A percentile compares a stretch with the other conserved stretches of the same genome.
phyloP scores from a whole-genome alignment of 1,140 invertebrate genomes.

The Drosophila rufa region DNA sequence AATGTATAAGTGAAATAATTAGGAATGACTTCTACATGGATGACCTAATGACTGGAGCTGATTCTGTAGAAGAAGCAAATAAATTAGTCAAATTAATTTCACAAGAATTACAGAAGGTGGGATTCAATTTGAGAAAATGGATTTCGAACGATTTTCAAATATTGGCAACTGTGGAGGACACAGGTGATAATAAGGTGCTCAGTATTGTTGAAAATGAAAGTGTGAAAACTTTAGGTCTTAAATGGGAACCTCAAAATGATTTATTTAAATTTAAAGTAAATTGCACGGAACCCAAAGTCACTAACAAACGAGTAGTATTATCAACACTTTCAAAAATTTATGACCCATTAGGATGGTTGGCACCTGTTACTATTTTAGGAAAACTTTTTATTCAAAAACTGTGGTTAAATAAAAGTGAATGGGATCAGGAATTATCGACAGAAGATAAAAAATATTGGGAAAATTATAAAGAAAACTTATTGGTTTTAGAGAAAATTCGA shows the following conservation, averaged over 20 bases:
- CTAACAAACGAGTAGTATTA: background rate
- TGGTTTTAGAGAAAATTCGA: background rate
- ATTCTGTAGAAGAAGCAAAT: no score
- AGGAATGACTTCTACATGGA: no score
- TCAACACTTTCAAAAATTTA: conserved; percentile 3
- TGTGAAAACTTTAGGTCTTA: background rate
- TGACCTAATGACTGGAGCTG: no score
- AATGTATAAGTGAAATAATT: no score
- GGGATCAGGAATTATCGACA: background rate
- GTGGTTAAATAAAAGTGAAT: conserved; percentile 12
- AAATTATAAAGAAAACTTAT: background rate
- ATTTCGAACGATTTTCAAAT: background rate
- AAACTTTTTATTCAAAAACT: conserved; percentile 1
- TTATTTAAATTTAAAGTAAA: background rate
- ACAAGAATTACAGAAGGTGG: background rate
- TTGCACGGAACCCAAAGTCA: background rate
- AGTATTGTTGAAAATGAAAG: background rate
- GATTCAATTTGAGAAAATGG: conserved; percentile 1
- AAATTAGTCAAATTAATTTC: background rate
- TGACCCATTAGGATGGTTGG: background rate
- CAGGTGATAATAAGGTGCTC: background rate
- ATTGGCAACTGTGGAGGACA: background rate
- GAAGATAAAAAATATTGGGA: background rate
- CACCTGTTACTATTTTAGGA: background rate
- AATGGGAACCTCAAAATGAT: background rate